phyloP scores from a whole-genome alignment of 2,888 invertebrate species.

The Amiota communis region DNA sequence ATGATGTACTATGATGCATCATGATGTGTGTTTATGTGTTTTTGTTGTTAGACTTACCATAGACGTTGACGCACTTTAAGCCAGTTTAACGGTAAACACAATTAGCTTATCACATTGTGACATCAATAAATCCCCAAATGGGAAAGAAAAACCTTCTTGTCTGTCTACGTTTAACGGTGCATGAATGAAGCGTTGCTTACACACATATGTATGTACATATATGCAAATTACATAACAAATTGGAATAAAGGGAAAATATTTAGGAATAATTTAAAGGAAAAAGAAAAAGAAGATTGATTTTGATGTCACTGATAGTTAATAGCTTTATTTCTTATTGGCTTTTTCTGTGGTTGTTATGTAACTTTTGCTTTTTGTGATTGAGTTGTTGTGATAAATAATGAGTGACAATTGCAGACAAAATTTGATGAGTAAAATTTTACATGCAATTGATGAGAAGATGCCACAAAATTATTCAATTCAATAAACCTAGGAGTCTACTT shows the following conservation, averaged over 20 bases:
- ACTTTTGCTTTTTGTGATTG: constrained; percentile 27
- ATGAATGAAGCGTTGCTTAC: background rate
- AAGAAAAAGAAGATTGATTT: background rate
- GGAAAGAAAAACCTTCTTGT: background rate
- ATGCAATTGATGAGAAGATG: too few relatives aligned
- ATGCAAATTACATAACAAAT: constrained; percentile 29
- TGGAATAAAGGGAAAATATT: background rate
- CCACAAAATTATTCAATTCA: too few relatives aligned
- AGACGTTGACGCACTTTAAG: too few relatives aligned
- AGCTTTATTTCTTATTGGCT: constrained; percentile 7
- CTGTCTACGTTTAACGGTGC: background rate
- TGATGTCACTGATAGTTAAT: constrained; percentile 23
- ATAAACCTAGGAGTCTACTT: background rate
- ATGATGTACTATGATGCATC: too few relatives aligned
- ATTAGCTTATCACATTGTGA: constrained; percentile 21
- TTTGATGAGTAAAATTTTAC: constrained; percentile 1
- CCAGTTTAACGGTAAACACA: constrained; percentile 8
- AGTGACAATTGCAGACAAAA: constrained; percentile 63
- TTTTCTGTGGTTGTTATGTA: background rate
- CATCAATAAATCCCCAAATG: background rate
- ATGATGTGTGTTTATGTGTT: too few relatives aligned
- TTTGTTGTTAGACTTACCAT: too few relatives aligned
- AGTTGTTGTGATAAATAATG: constrained; percentile 39
- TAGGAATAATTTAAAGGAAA: background rate
- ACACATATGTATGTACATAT: too few relatives aligned